Conservation (phyloP, 2,888 invertebrate species). For the Aporophyla lueneburgensis region DNA sequence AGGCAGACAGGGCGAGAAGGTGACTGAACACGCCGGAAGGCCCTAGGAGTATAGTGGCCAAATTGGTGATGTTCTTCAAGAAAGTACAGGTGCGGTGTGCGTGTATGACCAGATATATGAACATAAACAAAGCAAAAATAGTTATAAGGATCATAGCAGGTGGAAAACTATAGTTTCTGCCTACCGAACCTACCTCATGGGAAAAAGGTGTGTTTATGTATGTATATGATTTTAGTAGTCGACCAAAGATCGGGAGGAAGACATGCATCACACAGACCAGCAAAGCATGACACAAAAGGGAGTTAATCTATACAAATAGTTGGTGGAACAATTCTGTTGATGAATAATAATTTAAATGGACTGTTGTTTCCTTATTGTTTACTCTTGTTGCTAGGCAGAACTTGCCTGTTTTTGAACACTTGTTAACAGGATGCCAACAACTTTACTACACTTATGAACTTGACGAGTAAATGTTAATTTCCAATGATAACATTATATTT, state of each 20-base stretch:
- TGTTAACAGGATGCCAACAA: not conserved
- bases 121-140: no score
- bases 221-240: not conserved
- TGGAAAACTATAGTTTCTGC: no score
- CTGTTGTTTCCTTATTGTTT: not conserved
- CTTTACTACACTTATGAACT: not conserved
- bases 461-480: slow-evolving; percentile 18
- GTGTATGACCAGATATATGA: no score
- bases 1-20: no score
- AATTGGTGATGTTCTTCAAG: no score
- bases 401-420: not conserved
- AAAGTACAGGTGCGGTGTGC: no score
- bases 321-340: not conserved
- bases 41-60: no score
- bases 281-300: not conserved
- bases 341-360: not conserved
- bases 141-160: no score
- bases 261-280: not conserved
- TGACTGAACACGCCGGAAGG: no score
- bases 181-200: no score
- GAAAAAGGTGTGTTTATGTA: no score
- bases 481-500: not conserved
- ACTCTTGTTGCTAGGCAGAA: not conserved
- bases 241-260: no score
- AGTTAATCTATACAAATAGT: not conserved